Evolutionary conservation across 2,888 invertebrate genomes (phyloP), one percentile per base, ranked within the genome.

Genomic region (Drosophila robusta): DNA sequence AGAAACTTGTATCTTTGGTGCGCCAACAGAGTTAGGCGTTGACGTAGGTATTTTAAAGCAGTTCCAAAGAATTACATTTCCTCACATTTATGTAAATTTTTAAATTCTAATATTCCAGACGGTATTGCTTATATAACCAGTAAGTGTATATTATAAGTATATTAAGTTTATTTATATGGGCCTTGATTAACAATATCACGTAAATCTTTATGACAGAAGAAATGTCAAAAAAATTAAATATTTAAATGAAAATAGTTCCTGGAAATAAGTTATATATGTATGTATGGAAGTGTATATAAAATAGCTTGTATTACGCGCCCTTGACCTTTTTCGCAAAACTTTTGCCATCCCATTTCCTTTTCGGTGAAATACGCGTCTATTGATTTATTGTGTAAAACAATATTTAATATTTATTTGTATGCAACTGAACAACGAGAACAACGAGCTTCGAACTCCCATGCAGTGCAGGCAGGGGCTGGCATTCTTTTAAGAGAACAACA

Each of bases 1-100:
- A 47, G 22, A 56, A 71, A 67, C 72, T 66, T 56, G 72, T 42
- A 55, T 71, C 50, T 66, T 32, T 14, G n/a, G 42, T 34, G 41
- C 39, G 42, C 34, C 16, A 41, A 22, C 36, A 50, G 16, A 36
- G 16, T 24, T 68, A 4, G 41, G 34, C 46, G 46, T 68, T 74
- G 69, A 55, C 69, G 74, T 63, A 29, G 12, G 45, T n/a, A 57
- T 46, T 51, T 41, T 38, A n/a, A 52, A 38, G 22, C 34, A 16
- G 34, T 69, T 72, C 44, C 55, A 12, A 3, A 0, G 58, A 74
- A 69, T 52, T 55, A 32, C 39, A 47, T 14, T 51, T 50, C 7
- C 18, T 44, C 24, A 42, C 26, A 45, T 24, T 57, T 63, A 73
- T 50, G 56, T 46, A 63, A 57, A 68, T 62, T 36, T 16, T 16